Evolutionary conservation across 2,113 vertebrate species (phyloP), one percentile per base, ranked within the genome.

Genomic region (Monarcha castaneiventris): DNA sequence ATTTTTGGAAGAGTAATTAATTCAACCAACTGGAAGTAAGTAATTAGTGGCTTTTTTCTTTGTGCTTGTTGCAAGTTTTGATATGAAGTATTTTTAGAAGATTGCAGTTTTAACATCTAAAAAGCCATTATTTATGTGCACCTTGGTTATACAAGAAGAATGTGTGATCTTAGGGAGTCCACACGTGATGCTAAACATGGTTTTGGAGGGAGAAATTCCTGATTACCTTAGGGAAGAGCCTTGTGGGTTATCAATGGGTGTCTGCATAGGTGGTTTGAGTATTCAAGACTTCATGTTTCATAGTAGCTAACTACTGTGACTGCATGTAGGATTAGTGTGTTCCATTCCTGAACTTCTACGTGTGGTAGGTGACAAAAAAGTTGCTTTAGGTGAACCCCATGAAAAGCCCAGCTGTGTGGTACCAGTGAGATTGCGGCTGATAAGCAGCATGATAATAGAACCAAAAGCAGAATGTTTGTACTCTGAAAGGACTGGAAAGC

Each of bases 1-100:
- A 85, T 85, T 96, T 94, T 96, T 93, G 18, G 67, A 87, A 85
- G 62, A 91, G 58, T 90, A 95, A 96, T 96, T 96, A 96, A 89
- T 97, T 91, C 91, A 93, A 32, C 78, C 54, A 90, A 91, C 87
- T 96, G 91, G 84, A 96, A 95, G 74, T 84, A 91, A 95, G 80
- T 83, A 94, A 96, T 96, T 95, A 94, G 58, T 48, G 43, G 3
- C 1, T 48, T 51, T 81, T 74, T 78, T 71, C 25, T 66, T 63
- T 66, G 56, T 77, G 16, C 51, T 73, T 79, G 9, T 15, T 93
- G 33, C 33, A 79, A 81, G 19, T 89, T 95, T 93, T 87, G 10
- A 39, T 56, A 52, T 8, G 3, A 77, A 82, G 2, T 76, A 43
- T 82, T 94, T 94, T 76, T 76, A 94, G 67, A 76, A 79, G 4